Conservation (phyloP, 1,140 invertebrate species). For the Triops longicaudatus region DNA sequence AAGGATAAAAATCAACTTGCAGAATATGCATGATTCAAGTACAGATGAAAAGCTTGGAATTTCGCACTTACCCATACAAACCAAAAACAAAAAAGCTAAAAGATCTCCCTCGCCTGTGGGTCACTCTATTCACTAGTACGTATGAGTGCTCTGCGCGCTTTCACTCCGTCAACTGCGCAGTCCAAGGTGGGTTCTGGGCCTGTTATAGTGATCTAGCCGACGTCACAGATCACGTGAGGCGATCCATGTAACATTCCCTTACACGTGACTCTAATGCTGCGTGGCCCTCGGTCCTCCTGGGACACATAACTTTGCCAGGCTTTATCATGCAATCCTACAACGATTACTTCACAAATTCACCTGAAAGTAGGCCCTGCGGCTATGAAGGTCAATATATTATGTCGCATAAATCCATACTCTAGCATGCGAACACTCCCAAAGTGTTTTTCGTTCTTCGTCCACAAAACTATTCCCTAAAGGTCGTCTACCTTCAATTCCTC, state of each 20-base stretch:
- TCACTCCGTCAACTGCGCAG: constrained; percentile 13
- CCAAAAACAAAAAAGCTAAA: constrained; percentile 11
- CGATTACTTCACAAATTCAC: too few species aligned
- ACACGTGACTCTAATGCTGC: neutral
- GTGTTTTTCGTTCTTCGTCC: too few species aligned
- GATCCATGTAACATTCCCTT: neutral
- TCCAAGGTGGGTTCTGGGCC: neutral
- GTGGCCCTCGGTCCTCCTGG: neutral
- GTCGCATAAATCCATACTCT: too few species aligned
- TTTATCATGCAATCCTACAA: too few species aligned
- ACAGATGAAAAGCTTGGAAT: neutral
- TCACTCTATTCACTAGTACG: neutral
- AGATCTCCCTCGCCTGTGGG: neutral
- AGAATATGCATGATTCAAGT: too few species aligned
- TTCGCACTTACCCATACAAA: constrained; percentile 3
- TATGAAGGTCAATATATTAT: too few species aligned
- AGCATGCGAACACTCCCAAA: too few species aligned
- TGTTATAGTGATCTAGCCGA: neutral
- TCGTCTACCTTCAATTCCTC: too few species aligned
- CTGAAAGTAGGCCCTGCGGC: too few species aligned
- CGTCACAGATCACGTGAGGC: neutral
- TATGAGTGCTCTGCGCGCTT: neutral
- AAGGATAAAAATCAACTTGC: too few species aligned
- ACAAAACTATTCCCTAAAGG: too few species aligned
- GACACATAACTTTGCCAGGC: neutral